Evolutionary conservation across 2,888 invertebrate species (phyloP).

Genomic region (Cataglyphis livida): DNA sequence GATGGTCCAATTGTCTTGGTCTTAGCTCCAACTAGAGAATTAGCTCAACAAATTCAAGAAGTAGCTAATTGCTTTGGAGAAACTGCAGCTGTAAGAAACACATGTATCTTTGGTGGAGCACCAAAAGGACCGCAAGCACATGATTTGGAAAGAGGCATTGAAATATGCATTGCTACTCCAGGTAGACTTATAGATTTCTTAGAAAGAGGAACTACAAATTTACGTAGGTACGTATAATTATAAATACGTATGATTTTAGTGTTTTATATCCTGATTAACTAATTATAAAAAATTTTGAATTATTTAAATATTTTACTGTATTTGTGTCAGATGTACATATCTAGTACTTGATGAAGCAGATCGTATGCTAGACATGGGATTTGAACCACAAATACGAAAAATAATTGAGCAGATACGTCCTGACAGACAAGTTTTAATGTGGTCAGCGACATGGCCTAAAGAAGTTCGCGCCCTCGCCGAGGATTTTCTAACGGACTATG

Average conservation of each 20-base stretch:
- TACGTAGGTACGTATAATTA: constrained; percentile 86
- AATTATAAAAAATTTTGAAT: constrained; percentile 9
- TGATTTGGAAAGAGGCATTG: constrained; percentile 94
- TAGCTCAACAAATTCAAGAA: constrained; percentile 88
- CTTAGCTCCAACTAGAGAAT: constrained; percentile 87
- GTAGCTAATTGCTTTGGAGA: constrained; percentile 97
- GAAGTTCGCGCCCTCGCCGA: constrained; percentile 97
- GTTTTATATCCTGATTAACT: not conserved
- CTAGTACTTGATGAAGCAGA: constrained; percentile 96
- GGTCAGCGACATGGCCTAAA: constrained; percentile 99
- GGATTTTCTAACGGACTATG: constrained; percentile 95
- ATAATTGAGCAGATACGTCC: constrained; percentile 97
- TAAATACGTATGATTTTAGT: constrained; percentile 89
- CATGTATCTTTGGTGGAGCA: constrained; percentile 99
- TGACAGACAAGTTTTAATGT: constrained; percentile 98
- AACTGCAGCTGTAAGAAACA: constrained; percentile 94
- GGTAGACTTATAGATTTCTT: constrained; percentile 98
- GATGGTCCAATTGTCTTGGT: constrained; percentile 89
- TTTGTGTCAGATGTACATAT: constrained; percentile 91
- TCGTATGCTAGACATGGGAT: constrained; percentile 99
- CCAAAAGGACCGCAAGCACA: constrained; percentile 97
- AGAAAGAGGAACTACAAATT: constrained; percentile 92
- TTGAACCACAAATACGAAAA: constrained; percentile 98
- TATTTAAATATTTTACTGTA: not conserved
- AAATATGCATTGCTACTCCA: constrained; percentile 98